Evolutionary conservation across 2,113 vertebrate species (phyloP).

Genomic region (Sterrhoptilus dennistouni): DNA sequence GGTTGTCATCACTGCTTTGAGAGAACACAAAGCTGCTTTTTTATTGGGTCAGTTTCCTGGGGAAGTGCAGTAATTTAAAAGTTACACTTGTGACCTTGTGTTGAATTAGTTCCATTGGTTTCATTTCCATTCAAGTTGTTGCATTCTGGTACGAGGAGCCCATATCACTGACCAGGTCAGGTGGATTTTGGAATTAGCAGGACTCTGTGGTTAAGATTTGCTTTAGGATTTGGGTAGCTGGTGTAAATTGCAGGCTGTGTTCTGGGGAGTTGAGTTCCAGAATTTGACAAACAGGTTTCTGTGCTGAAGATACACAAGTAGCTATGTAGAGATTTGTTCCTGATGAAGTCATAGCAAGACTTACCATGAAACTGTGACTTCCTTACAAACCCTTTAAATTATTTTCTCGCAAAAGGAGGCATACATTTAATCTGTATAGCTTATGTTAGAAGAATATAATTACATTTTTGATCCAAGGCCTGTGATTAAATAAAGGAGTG

Average conservation of each 20-base stretch:
- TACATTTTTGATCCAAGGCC: not conserved
- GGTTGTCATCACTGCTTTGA: not conserved
- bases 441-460: not conserved
- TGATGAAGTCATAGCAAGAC: not conserved
- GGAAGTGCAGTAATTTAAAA: not conserved
- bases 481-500: not conserved
- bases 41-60: not conserved
- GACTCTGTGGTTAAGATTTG: not conserved
- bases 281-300: not conserved
- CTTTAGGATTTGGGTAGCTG: not conserved
- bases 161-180: not conserved
- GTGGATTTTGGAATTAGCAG: not conserved
- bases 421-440: not conserved
- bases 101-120: not conserved
- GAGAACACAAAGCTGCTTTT: not conserved
- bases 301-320: fast-evolving
- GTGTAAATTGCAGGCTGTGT: not conserved
- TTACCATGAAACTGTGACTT: not conserved
- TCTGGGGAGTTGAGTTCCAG: not conserved
- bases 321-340: not conserved
- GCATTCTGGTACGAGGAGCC: not conserved
- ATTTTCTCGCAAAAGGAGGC: not conserved
- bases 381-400: not conserved
- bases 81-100: not conserved
- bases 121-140: not conserved